Evolutionary conservation across 2,113 vertebrate genomes (phyloP).

Genomic region (Heloderma charlesbogerti): DNA sequence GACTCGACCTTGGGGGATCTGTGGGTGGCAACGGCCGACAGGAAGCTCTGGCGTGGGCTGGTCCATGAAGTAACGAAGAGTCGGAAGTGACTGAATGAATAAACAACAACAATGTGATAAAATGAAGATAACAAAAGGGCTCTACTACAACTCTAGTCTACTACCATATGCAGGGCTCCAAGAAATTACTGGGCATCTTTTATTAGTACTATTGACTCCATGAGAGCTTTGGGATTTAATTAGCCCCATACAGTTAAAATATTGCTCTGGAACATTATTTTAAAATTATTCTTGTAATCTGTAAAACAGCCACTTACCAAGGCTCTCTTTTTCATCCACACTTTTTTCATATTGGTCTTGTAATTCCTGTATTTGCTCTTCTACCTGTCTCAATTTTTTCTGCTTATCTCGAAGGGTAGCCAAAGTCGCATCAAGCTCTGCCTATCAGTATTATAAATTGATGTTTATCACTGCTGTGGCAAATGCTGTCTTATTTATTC

Average conservation of each 20-base stretch:
- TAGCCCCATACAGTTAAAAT: not conserved
- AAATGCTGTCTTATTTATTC: not conserved
- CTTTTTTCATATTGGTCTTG: conserved; percentile 84
- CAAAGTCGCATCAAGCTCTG: conserved; percentile 84
- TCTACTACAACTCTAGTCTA: not conserved
- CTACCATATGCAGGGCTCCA: not conserved
- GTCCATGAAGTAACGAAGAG: too few relatives aligned
- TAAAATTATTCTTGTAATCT: not conserved
- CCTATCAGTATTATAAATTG: conserved; percentile 58
- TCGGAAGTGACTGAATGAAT: too few relatives aligned
- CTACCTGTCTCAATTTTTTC: conserved; percentile 79
- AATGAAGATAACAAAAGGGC: not conserved
- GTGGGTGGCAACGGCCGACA: too few relatives aligned
- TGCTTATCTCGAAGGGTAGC: conserved; percentile 82
- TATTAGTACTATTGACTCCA: not conserved
- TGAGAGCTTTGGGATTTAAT: not conserved
- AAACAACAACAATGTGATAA: too few relatives aligned
- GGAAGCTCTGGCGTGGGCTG: too few relatives aligned
- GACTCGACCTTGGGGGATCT: too few relatives aligned
- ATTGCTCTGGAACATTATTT: not conserved
- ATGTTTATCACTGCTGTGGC: not conserved
- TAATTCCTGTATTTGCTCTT: conserved; percentile 80
- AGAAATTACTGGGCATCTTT: not conserved
- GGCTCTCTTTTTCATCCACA: conserved; percentile 81
- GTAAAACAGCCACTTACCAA: conserved; percentile 72